Conservation (phyloP, 2,888 invertebrate genomes). For the Arenicola marina region DNA sequence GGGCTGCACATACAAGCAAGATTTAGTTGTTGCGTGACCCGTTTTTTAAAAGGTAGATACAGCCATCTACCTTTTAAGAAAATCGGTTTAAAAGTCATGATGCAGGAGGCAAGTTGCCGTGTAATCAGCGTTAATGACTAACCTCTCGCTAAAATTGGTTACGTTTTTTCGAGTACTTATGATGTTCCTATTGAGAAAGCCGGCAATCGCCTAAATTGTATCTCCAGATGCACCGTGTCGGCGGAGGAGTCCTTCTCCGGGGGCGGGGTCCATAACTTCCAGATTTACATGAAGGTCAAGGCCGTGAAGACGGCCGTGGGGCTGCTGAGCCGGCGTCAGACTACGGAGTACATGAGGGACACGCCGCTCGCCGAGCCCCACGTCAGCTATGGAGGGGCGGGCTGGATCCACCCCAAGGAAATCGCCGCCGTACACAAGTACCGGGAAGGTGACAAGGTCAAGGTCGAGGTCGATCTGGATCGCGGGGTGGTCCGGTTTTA, state of each 20-base stretch:
- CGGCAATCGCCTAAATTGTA: no score
- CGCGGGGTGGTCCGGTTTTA: not conserved
- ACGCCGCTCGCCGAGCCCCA: conserved; percentile 1
- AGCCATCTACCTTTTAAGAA: no score
- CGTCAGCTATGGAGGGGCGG: conserved; percentile 16
- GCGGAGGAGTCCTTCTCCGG: not conserved
- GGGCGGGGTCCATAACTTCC: conserved; percentile 2
- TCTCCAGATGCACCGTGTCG: not conserved
- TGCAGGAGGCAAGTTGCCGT: no score
- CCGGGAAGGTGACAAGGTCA: conserved; percentile 7
- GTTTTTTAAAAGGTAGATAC: no score
- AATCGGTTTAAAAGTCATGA: no score
- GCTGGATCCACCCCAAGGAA: conserved; percentile 18
- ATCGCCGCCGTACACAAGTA: conserved; percentile 7
- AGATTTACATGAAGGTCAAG: conserved; percentile 13
- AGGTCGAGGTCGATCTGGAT: conserved; percentile 12
- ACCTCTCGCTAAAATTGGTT: no score
- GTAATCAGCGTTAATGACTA: no score
- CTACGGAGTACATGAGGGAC: conserved; percentile 17
- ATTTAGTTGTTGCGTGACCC: no score
- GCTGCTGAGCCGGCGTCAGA: conserved; percentile 7
- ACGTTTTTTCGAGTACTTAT: no score
- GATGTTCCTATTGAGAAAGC: no score
- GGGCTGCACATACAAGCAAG: no score
- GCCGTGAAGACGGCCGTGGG: conserved; percentile 14